Evolutionary conservation across 2,797 vertebrate genomes (phyloP).

Genomic region (Austrolebias charrua): DNA sequence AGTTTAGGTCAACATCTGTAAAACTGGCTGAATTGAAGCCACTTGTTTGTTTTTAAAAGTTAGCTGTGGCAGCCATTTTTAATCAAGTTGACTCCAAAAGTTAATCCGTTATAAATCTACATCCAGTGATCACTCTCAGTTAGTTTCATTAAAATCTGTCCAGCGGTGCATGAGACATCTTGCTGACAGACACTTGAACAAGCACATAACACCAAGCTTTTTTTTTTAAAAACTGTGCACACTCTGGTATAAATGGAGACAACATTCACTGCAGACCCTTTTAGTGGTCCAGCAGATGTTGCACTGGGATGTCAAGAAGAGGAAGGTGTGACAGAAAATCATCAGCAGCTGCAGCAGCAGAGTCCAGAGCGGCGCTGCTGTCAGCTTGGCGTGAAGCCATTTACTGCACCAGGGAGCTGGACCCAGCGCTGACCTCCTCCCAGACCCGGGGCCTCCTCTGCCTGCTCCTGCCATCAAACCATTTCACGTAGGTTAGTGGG

Average conservation of each 20-base stretch:
- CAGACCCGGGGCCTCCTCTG: constrained; percentile 45
- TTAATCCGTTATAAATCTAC: no score
- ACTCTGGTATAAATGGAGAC: constrained; percentile 28
- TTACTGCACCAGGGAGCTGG: constrained; percentile 58
- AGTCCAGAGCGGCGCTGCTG: constrained; percentile 30
- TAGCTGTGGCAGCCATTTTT: no score
- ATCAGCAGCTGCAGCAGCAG: constrained; percentile 25
- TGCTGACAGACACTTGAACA: no score
- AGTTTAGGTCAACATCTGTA: no score
- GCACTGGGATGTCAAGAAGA: constrained; percentile 34
- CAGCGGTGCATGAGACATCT: no score
- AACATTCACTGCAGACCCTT: constrained; percentile 37
- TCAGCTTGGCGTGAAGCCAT: constrained; percentile 44
- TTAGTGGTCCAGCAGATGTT: constrained; percentile 53
- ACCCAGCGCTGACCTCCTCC: constrained; percentile 54
- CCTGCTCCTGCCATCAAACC: constrained; percentile 51
- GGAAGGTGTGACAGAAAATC: constrained; percentile 62
- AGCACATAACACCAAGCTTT: no score
- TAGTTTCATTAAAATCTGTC: no score
- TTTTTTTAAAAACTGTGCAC: background rate
- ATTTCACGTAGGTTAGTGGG: constrained; percentile 56
- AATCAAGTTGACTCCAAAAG: no score
- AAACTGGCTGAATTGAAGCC: no score
- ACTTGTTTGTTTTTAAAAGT: no score
- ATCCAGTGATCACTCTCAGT: no score